A percentile compares a stretch with the other conserved stretches of the same genome.
These are phyloP conservation scores for Encarsia formosa DNA, from an alignment of 2,888 invertebrate genomes.

Conservation along the genomic window DNA sequence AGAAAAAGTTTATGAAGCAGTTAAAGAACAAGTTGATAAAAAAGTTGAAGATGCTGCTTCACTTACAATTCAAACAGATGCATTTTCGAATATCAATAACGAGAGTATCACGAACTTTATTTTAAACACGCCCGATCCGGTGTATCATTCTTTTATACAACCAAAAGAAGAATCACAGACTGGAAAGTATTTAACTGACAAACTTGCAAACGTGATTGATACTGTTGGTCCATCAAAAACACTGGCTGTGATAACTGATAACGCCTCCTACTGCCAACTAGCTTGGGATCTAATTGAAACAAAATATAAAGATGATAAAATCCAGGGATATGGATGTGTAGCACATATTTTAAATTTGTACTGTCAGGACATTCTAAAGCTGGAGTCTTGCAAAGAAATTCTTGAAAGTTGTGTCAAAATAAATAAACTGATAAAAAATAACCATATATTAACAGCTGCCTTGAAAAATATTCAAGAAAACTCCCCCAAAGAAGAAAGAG, in stretches of 20 bases:
- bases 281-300: conserved; percentile 5
- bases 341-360: conserved; percentile 11
- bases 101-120: conserved; percentile 5
- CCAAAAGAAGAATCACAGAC: conserved; percentile 17
- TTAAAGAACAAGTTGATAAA: background rate
- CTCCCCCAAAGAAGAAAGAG: background rate
- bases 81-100: background rate
- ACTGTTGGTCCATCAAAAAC: conserved; percentile 6
- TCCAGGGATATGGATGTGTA: conserved; percentile 5
- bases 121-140: conserved; percentile 20
- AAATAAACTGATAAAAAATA: conserved; percentile 21
- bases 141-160: conserved; percentile 19
- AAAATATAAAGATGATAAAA: conserved; percentile 1
- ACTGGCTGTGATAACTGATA: conserved; percentile 13
- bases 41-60: background rate
- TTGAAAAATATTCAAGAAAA: conserved; percentile 24
- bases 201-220: conserved; percentile 8
- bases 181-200: conserved; percentile 4
- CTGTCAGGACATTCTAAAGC: conserved; percentile 1
- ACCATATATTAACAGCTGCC: conserved; percentile 13
- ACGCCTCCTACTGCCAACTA: conserved; percentile 8
- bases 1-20: background rate
- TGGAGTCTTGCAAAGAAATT: background rate
- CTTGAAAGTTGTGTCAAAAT: background rate
- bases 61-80: background rate